Conservation (phyloP, 2,113 vertebrate genomes). For the Peromyscus maniculatus region DNA sequence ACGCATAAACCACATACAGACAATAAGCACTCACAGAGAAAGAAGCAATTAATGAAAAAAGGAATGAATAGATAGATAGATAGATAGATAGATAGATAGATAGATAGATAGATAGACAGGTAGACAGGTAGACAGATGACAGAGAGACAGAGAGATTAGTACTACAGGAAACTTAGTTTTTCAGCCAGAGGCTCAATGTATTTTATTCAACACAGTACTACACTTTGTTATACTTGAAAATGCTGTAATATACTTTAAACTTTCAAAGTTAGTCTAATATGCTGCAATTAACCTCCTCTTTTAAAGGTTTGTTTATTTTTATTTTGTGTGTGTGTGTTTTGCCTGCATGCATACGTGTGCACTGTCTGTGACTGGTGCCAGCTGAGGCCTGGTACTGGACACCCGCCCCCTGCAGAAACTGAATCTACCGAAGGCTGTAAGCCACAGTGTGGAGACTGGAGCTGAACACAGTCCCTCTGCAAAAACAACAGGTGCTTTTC, state of each 20-base stretch:
- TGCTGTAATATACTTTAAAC: neutral
- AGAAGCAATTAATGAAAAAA: neutral
- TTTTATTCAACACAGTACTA: neutral
- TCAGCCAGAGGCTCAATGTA: neutral
- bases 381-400: neutral
- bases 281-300: neutral
- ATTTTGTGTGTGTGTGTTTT: neutral
- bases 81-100: too few relatives aligned
- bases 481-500: neutral
- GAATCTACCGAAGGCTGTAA: neutral
- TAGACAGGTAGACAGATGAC: too few relatives aligned
- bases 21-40: neutral
- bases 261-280: conserved; percentile 5
- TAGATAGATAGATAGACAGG: neutral
- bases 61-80: neutral
- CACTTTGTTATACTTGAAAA: conserved; percentile 18
- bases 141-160: neutral
- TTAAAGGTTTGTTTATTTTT: neutral
- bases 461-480: neutral
- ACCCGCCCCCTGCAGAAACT: neutral
- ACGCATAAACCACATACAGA: neutral
- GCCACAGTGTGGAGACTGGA: neutral
- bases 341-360: neutral
- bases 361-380: neutral
- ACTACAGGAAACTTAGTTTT: neutral